Conservation (phyloP, 2,888 invertebrate species). For the Eupithecia pulchellata region DNA sequence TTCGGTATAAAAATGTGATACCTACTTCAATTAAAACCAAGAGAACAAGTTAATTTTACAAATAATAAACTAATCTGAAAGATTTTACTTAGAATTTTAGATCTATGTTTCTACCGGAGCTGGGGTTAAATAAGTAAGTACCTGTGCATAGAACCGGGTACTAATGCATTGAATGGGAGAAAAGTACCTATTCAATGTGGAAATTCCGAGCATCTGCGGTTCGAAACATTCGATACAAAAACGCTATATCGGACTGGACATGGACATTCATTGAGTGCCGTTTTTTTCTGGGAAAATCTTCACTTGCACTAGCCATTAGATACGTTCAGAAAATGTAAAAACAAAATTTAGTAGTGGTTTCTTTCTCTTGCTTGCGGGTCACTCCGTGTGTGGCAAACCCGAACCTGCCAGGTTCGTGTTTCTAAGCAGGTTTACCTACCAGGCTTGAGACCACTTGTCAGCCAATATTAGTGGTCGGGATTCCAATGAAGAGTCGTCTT, state of each 20-base stretch:
- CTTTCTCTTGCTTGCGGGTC: no score
- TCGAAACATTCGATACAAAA: background rate
- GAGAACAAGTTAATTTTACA: background rate
- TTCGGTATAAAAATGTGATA: no score
- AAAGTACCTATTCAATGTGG: background rate
- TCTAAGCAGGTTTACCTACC: no score
- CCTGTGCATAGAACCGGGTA: background rate
- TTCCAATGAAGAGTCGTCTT: no score
- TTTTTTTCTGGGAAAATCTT: background rate
- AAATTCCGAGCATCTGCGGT: background rate
- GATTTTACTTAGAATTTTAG: background rate
- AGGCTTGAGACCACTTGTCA: no score
- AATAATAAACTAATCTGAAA: background rate
- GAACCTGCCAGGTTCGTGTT: no score
- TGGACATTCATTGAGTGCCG: background rate
- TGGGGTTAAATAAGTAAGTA: background rate
- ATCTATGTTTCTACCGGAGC: background rate
- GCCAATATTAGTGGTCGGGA: no score
- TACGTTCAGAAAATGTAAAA: background rate
- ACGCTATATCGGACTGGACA: background rate
- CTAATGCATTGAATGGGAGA: background rate
- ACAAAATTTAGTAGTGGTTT: no score
- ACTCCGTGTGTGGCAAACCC: no score
- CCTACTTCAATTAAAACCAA: no score
- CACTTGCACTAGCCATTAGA: background rate